Percentiles rank a stretch among this genome's conserved stretches.
Evolutionary conservation across 1,140 invertebrate genomes (phyloP).

Genomic region (Anastrepha obliqua): DNA sequence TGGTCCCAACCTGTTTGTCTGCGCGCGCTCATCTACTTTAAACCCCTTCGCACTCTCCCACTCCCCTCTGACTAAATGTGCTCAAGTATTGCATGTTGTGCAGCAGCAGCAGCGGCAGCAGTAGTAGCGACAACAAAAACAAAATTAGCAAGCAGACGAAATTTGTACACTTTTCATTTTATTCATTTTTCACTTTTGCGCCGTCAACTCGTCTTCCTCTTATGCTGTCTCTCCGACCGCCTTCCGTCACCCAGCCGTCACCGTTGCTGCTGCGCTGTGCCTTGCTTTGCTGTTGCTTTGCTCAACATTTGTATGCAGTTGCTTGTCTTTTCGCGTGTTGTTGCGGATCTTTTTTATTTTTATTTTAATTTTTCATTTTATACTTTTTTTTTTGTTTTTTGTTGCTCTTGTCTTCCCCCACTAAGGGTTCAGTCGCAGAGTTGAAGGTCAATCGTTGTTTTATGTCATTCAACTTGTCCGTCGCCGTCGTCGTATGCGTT

Average conservation of each 20-base stretch:
- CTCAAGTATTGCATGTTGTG: conserved; percentile 60
- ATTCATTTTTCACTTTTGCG: conserved; percentile 49
- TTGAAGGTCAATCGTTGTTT: conserved; percentile 52
- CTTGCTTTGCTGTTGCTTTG: background rate
- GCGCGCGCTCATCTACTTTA: conserved; percentile 55
- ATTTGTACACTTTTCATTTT: conserved; percentile 44
- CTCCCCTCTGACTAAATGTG: conserved; percentile 58
- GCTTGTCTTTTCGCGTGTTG: background rate
- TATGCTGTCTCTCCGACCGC: background rate
- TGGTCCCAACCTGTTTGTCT: conserved; percentile 38
- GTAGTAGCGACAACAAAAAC: background rate
- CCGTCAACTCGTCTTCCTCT: conserved; percentile 12
- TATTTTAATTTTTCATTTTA: background rate
- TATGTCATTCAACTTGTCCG: conserved; percentile 52
- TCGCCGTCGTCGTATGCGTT: background rate
- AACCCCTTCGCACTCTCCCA: background rate
- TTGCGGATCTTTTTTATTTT: background rate
- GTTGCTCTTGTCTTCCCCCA: conserved; percentile 37
- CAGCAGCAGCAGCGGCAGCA: conserved; percentile 14
- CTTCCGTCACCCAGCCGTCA: background rate
- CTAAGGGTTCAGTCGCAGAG: conserved; percentile 42
- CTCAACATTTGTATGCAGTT: conserved; percentile 15
- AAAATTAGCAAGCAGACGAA: background rate
- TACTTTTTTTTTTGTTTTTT: background rate
- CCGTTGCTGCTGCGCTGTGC: background rate